Evolutionary conservation across 2,888 invertebrate species (phyloP), one percentile per base, ranked within the genome.

Genomic region (Lapara coniferarum): DNA sequence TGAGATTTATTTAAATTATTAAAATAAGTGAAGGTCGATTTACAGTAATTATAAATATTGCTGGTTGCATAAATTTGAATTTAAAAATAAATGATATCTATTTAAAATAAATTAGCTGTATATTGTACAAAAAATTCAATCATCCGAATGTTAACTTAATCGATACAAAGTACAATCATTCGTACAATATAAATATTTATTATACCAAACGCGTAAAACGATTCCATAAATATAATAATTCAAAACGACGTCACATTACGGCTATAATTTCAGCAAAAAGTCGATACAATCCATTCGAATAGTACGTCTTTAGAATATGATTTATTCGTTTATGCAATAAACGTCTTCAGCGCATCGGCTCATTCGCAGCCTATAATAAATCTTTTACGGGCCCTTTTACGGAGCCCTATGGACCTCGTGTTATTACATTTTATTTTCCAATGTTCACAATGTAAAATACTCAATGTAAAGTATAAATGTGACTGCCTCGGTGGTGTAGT

Each of bases 291-390:
- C 71, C 71, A 71, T 73, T 73, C 74, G 75, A 79, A 77, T 75
- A 73, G 75, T 70, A 76, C 76, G 72, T 74, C 73, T 78, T 79
- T 74, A 74, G 74, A 73, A 69, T 74, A 75, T 80, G 76, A 81
- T 81, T 80, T 79, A 81, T 81, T 72, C 71, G 66, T 67, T 71
- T 70, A 72, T 71, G 77, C 75, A 77, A 78, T 75, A 77, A 78
- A 75, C 75, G 75, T 76, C 76, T 67, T 76, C 74, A 70, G 71
- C 71, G 71, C 67, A 72, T 74, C 71, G 71, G 73, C 75, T 74
- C 75, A 80, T 76, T 80, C 76, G 78, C 72, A 69, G 72, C 70
- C 69, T 67, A 73, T 75, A 74, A 78, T 79, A 78, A 80, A 78
- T 80, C 76, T 68, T 76, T 75, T 77, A 76, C 75, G 73, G 70